Base-by-base conservation (phyloP, 2,113 vertebrate genomes). In the Prinia subflava region DNA sequence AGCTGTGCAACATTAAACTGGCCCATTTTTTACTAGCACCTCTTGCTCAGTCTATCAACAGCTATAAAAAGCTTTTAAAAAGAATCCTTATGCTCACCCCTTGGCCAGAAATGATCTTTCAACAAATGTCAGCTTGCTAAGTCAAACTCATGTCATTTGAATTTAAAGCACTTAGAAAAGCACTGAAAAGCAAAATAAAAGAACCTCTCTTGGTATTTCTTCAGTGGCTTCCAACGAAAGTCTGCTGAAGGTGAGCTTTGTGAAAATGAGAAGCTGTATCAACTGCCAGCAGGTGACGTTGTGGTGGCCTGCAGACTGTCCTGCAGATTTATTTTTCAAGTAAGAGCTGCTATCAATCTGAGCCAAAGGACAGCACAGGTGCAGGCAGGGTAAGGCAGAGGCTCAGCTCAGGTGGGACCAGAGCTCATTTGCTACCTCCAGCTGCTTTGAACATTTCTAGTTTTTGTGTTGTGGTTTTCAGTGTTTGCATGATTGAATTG, bases 391-490 rank as follows among this genome's bases (percentile, higher is more conserved):
- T 27, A 27, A 41, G 52, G 37, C 42, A 87, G 41, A 37, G 41
- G 12, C 82, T 93, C 35, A 37, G 52, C 65, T 69, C 46, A 17
- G 62, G 33, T 67, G 31, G 70, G 31, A 67, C 55, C 35, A 64
- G 44, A 79, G n/a, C 65, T 83, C 62, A 42, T n/a, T 59, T 92
- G 52, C 84, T 91, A 6, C 19, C 24, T 64, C 31, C 33, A 78
- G 17, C 30, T 59, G 11, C 92, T 95, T 92, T 92, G 75, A 95
- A 50, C 30, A 8, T 62, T 82, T 62, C 46, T 62, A 21, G 31
- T 6, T 71, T 71, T 80, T 91, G 15, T 89, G 62, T 76, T 94
- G 89, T 93, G 93, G 75, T 91, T 92, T 96, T 65, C 73, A 52
- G 44, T 69, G 78, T 94, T 85, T 90, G 82, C 25, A 49, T 85